A percentile compares a stretch with the other conserved stretches of the same genome.
Evolutionary conservation across 2,113 vertebrate genomes (phyloP).

Genomic region (Gnathonemus longibarbis): DNA sequence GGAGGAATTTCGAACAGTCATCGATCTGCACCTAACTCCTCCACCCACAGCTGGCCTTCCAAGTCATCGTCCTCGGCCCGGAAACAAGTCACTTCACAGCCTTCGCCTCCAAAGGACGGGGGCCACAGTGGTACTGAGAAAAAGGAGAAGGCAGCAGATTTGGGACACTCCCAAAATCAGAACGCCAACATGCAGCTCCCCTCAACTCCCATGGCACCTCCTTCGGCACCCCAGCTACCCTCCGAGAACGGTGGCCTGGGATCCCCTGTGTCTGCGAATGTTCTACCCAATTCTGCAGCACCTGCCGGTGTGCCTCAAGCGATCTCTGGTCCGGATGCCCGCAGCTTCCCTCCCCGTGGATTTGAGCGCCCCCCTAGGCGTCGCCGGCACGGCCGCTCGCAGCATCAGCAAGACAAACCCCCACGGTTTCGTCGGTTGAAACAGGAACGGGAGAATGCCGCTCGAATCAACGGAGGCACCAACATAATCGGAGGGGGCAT

Average conservation of each 20-base stretch:
- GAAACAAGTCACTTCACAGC: conserved; percentile 50
- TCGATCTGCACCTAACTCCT: conserved; percentile 46
- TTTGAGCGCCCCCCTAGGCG: conserved; percentile 72
- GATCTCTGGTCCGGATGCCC: conserved; percentile 31
- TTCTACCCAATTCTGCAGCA: conserved; percentile 42
- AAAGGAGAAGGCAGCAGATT: conserved; percentile 59
- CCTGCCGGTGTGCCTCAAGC: conserved; percentile 37
- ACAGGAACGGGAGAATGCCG: conserved; percentile 77
- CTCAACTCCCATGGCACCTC: conserved; percentile 22
- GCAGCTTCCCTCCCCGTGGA: conserved; percentile 46
- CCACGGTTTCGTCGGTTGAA: conserved; percentile 84
- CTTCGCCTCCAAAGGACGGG: conserved; percentile 48
- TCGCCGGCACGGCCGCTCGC: conserved; percentile 71
- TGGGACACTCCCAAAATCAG: conserved; percentile 48
- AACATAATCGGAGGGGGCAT: conserved; percentile 36
- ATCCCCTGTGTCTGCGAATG: conserved; percentile 39
- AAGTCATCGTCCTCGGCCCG: conserved; percentile 48
- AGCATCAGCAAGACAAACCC: conserved; percentile 86
- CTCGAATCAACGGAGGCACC: conserved; percentile 59
- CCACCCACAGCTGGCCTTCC: conserved; percentile 50
- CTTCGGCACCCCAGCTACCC: conserved; percentile 33
- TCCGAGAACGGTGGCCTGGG: conserved; percentile 50
- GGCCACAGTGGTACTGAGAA: conserved; percentile 50
- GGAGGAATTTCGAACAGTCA: conserved; percentile 51
- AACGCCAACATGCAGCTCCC: conserved; percentile 41